Evolutionary conservation across 2,888 invertebrate genomes (phyloP).

Genomic region (Latrodectus elegans): DNA sequence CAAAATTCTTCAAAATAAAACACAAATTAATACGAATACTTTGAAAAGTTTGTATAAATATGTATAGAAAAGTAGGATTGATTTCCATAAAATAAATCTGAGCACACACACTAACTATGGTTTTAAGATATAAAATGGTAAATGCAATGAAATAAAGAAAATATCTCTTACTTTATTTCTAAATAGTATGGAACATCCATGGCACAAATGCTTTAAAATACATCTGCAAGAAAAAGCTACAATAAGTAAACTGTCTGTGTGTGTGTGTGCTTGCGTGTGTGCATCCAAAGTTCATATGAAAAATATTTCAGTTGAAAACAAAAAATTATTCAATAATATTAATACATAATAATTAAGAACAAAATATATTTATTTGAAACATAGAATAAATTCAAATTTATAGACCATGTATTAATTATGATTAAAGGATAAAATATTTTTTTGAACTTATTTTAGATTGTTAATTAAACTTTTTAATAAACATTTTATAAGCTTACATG

Average conservation of each 20-base stretch:
- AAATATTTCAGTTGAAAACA: background rate
- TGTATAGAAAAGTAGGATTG: no score
- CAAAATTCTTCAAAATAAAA: no score
- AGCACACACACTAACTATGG: no score
- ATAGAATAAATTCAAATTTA: background rate
- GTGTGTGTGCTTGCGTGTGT: background rate
- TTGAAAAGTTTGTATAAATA: no score
- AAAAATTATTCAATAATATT: background rate
- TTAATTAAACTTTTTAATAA: no score
- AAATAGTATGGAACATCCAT: conserved; percentile 51
- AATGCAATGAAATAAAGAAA: background rate
- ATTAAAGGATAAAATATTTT: no score
- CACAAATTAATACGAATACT: no score
- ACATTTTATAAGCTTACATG: no score
- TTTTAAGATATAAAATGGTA: no score
- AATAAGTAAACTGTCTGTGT: background rate
- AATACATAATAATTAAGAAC: background rate
- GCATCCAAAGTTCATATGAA: background rate
- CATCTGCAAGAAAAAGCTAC: background rate
- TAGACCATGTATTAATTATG: background rate
- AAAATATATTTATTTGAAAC: background rate
- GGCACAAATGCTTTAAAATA: conserved; percentile 19
- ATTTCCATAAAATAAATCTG: no score
- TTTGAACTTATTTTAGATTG: no score
- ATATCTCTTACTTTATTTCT: conserved; percentile 29